Evolutionary conservation across 2,888 invertebrate species (phyloP), one percentile per base, ranked within the genome.

Genomic region (Athalia rosae): DNA sequence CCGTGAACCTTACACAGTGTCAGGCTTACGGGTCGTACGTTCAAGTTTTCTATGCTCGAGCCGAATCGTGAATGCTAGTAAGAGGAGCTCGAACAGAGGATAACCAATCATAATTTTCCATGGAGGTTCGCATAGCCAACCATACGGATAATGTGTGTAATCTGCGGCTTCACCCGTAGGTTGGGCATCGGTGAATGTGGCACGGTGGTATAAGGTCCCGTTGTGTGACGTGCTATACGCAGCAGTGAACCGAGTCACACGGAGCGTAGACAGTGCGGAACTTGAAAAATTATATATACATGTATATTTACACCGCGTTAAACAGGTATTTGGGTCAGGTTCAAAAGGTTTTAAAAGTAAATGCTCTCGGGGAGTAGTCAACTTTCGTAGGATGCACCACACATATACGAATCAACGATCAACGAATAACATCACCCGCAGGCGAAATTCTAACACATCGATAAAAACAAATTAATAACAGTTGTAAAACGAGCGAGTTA

Each of bases 191-290:
- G 28, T 28, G 74, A 74, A 74, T 74, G 61, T 61, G 48, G 74
- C 74, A 62, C 74, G 74, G 15, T 48, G 28, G 13, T 28, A 28
- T 9, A 41, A 62, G 50, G 43, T 74, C 59, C 74, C 74, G 74
- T 61, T 74, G 11, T n/a, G 28, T 11, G 41, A 67, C 67, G 48
- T 67, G 67, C 67, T 67, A 15, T 67, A 67, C n/a, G n/a, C 67
- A 48, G 67, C 67, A 67, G 62, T 62, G n/a, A 45, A 3, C 28
- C 15, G 1, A 9, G 3, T 9, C 6, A 58, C n/a, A 58, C 6
- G 15, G 61, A 61, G 13, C 50, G 43, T 58, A 71, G 13, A 71
- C 71, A 58, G 71, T 71, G 71, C 71, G 71, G 71, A 71, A 58
- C 58, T 58, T 58, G 45, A 43, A 43, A 58, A 45, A 71, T 56